These are phyloP conservation scores for Triplophysa tibetana DNA, from an alignment of 2,113 vertebrate genomes.

Conservation along the genomic window DNA sequence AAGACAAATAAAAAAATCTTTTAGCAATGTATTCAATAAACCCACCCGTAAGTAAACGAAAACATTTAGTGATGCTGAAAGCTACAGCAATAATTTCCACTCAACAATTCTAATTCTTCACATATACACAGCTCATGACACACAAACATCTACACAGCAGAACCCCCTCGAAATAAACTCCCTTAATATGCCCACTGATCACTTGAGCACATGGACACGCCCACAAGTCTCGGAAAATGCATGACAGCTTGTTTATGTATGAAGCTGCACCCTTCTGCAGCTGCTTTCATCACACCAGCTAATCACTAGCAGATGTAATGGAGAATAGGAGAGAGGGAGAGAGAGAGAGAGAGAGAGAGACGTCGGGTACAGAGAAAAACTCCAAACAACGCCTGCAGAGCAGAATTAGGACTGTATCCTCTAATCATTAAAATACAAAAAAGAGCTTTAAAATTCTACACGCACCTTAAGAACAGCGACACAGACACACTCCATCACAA, in stretches of 20 bases:
- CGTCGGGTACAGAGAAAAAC: too few species aligned
- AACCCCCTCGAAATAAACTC: conserved; percentile 9
- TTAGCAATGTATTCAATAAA: neutral
- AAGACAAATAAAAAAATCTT: neutral
- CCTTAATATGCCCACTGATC: neutral
- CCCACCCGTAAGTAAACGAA: neutral
- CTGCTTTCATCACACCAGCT: conserved; percentile 14
- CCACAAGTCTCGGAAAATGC: neutral
- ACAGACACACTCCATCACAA: too few species aligned
- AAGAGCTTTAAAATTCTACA: too few species aligned
- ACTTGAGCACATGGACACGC: conserved; percentile 8
- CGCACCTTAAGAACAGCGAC: too few species aligned
- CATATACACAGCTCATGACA: neutral
- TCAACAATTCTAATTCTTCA: neutral
- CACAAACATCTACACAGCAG: neutral
- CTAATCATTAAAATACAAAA: too few species aligned
- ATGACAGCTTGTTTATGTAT: conserved; percentile 6
- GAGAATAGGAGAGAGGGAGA: conserved; percentile 12
- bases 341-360: conserved; percentile 3
- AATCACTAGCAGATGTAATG: conserved; percentile 37
- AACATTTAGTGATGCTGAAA: neutral
- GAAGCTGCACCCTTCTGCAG: conserved; percentile 11
- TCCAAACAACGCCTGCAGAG: too few species aligned
- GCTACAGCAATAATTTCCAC: neutral
- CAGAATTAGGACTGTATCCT: too few species aligned